These are phyloP conservation scores for Taphrorychus bicolor DNA, from an alignment of 2,888 invertebrate species.

Conservation along the genomic window DNA sequence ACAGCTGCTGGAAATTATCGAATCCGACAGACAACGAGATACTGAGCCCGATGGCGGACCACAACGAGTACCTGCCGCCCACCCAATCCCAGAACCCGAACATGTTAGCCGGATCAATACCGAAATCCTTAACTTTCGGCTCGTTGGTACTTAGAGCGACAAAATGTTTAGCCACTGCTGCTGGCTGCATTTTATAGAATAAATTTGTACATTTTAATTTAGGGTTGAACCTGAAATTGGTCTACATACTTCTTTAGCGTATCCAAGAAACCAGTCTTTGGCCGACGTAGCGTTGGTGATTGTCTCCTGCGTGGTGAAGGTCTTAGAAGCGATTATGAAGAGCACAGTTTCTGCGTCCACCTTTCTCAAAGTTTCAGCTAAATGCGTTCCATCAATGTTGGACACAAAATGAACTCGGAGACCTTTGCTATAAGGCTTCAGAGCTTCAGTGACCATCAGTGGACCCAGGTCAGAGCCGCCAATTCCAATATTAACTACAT, in stretches of 20 bases:
- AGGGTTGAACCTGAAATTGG: too few species aligned
- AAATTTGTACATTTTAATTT: neutral
- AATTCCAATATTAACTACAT: constrained; percentile 99
- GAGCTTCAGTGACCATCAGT: constrained; percentile 97
- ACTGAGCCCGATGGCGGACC: constrained; percentile 99
- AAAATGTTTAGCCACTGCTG: constrained; percentile 95
- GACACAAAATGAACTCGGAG: constrained; percentile 95
- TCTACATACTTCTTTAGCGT: constrained; percentile 82
- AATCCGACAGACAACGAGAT: constrained; percentile 93
- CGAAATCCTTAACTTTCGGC: constrained; percentile 94
- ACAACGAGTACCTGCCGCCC: constrained; percentile 95
- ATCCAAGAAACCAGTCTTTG: constrained; percentile 91
- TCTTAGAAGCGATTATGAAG: constrained; percentile 99
- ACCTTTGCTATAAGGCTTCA: constrained; percentile 89
- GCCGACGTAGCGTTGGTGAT: constrained; percentile 98
- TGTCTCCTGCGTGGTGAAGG: constrained; percentile 99
- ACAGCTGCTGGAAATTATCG: constrained; percentile 91
- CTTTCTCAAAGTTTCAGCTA: constrained; percentile 90
- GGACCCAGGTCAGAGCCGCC: constrained; percentile 99
- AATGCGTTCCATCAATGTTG: constrained; percentile 98
- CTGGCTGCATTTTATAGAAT: constrained; percentile 62
- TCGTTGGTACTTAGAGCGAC: constrained; percentile 97
- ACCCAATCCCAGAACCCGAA: constrained; percentile 99
- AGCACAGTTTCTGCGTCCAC: constrained; percentile 92
- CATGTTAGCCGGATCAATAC: constrained; percentile 97